Conservation (phyloP, 2,797 vertebrate species). For the Centroberyx gerrardi region DNA sequence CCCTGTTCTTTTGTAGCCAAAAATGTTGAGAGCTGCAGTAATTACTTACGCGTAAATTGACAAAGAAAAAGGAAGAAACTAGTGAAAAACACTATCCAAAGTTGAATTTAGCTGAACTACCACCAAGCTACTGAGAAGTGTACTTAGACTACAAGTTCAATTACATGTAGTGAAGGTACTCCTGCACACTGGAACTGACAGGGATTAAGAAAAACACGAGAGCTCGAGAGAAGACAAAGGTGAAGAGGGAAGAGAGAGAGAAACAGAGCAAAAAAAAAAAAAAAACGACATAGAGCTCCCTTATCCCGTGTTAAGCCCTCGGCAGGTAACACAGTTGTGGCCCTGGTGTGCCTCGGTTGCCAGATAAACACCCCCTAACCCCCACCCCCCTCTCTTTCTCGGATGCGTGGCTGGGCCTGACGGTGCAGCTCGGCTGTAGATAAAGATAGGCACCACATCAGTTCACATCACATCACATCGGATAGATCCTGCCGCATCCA, state of each 20-base stretch:
- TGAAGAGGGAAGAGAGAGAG: background rate
- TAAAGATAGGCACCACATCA: constrained; percentile 41
- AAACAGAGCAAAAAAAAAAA: background rate
- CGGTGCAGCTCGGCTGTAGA: constrained; percentile 17
- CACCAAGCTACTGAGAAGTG: no score
- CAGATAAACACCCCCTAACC: constrained; percentile 8
- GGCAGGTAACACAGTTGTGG: background rate
- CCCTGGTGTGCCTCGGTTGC: background rate
- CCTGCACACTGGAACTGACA: no score
- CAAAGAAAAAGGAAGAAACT: no score
- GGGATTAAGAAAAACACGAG: no score
- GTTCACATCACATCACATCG: constrained; percentile 46
- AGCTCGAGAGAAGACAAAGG: no score
- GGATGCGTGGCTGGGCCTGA: constrained; percentile 10
- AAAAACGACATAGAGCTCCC: background rate
- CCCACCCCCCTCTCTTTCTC: background rate
- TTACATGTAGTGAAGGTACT: no score
- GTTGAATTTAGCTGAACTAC: no score
- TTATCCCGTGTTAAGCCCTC: background rate
- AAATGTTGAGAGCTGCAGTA: no score
- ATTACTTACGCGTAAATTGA: no score
- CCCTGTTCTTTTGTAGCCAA: no score
- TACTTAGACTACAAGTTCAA: no score
- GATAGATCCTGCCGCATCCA: constrained; percentile 13
- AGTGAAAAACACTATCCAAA: no score